Evolutionary conservation across 2,888 invertebrate species (phyloP).

Genomic region (Kryphioiulus occultus): DNA sequence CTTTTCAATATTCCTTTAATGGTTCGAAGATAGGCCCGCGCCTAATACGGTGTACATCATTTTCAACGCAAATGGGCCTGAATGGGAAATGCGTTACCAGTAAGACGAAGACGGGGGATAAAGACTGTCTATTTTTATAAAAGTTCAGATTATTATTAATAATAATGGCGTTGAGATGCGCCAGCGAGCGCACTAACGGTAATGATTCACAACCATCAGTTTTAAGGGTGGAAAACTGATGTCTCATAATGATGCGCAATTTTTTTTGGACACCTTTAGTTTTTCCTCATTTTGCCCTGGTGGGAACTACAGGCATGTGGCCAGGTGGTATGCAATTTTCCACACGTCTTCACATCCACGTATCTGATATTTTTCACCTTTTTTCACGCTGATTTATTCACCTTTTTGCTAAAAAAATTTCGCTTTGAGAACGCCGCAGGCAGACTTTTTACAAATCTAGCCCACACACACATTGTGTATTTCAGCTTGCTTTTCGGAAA

Average conservation of each 20-base stretch:
- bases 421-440: too few species aligned
- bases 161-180: neutral
- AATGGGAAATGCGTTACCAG: conserved; percentile 27
- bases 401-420: too few species aligned
- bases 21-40: neutral
- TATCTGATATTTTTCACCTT: too few species aligned
- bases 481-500: too few species aligned
- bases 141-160: conserved; percentile 39
- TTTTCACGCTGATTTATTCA: too few species aligned
- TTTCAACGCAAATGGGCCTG: conserved; percentile 40
- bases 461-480: too few species aligned
- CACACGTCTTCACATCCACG: too few species aligned
- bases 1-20: conserved; percentile 36
- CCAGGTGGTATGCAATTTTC: too few species aligned
- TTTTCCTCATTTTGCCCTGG: too few species aligned
- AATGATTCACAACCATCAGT: neutral
- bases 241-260: neutral
- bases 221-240: conserved; percentile 4
- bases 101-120: neutral
- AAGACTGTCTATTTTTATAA: conserved; percentile 36
- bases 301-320: too few species aligned
- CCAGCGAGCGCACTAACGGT: neutral
- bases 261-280: too few species aligned
- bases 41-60: conserved; percentile 18
- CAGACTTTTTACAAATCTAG: too few species aligned